Conservation (phyloP, 2,888 invertebrate species). For the Andrena chrysosceles region DNA sequence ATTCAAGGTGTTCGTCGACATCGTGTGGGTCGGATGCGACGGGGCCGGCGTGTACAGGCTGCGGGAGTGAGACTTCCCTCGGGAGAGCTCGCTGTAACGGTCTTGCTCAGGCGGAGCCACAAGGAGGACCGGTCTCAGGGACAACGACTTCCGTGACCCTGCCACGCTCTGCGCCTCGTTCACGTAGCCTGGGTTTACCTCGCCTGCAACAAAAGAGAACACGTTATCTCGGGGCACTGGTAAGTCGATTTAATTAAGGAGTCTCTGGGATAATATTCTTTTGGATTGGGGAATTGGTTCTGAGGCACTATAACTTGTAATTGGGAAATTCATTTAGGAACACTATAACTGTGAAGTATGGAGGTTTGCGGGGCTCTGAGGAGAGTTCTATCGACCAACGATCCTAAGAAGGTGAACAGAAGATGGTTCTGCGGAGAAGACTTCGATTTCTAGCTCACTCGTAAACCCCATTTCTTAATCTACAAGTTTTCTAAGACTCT, state of each 20-base stretch:
- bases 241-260: background rate
- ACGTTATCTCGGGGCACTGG: background rate
- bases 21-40: conserved; percentile 82
- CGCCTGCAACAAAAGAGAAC: conserved; percentile 87
- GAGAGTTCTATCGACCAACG: no score
- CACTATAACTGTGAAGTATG: no score
- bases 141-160: conserved; percentile 94
- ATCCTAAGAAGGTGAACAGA: no score
- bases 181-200: conserved; percentile 95
- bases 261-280: no score
- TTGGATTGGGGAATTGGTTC: no score
- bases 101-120: conserved; percentile 88
- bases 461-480: no score
- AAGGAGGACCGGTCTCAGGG: conserved; percentile 94
- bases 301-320: no score
- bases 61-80: conserved; percentile 84
- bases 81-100: conserved; percentile 83
- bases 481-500: no score
- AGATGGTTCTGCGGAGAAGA: no score
- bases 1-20: conserved; percentile 83
- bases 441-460: no score
- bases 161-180: conserved; percentile 94
- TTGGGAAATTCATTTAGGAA: no score
- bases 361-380: no score
- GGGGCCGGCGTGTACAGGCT: conserved; percentile 82